Evolutionary conservation across 2,888 invertebrate species (phyloP).

Genomic region (Antheraea yamamai): DNA sequence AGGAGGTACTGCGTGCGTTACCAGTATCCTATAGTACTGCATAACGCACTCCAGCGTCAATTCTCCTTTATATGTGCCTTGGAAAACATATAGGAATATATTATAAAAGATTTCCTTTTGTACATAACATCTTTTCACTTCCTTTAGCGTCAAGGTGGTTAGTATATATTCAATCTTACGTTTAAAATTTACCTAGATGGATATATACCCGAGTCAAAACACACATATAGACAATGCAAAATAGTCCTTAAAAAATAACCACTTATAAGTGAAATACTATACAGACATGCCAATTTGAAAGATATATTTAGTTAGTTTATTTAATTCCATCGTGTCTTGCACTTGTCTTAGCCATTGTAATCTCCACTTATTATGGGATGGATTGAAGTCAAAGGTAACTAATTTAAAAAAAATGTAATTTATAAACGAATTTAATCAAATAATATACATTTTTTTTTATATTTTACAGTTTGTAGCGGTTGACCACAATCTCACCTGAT

Average conservation of each 20-base stretch:
- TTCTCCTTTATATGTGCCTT: constrained; percentile 42
- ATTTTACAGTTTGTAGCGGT: no score
- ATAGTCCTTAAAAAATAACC: no score
- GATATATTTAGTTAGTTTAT: no score
- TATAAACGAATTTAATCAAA: neutral
- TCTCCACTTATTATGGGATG: neutral
- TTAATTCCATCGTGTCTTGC: no score
- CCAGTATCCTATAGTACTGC: constrained; percentile 48
- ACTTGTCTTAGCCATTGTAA: neutral
- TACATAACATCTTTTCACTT: neutral
- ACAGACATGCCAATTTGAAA: no score
- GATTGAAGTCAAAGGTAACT: neutral
- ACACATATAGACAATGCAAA: no score
- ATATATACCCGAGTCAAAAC: neutral
- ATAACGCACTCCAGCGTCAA: constrained; percentile 48
- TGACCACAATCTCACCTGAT: no score
- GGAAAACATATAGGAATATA: neutral
- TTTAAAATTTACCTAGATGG: neutral
- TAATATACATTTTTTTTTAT: no score
- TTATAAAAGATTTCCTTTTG: neutral
- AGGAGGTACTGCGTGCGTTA: constrained; percentile 48
- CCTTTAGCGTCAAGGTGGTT: neutral
- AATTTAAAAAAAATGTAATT: neutral
- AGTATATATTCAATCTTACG: neutral
- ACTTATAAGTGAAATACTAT: no score